Base-by-base conservation (phyloP, 2,113 vertebrate species). In the Xiphophorus maculatus region DNA sequence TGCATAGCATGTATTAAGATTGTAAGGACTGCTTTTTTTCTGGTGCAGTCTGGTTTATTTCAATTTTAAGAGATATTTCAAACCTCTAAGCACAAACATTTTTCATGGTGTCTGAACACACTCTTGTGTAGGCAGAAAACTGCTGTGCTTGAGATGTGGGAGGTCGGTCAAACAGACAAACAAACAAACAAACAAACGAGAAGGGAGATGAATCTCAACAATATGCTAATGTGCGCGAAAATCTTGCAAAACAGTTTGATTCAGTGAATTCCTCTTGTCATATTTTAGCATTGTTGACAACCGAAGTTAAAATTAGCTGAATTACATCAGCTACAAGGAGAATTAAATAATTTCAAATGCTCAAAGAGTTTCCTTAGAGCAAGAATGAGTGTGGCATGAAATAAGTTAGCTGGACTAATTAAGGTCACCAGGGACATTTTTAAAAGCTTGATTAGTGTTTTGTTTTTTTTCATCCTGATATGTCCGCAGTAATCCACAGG, bases 221-320 rank as follows among this genome's bases (percentile, higher is more conserved):
- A 37, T 48, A 64, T 69, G 48, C 64, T 37, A 7, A 73, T 70
- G 27, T 66, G 74, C 44, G 22, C 13, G 27, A 73, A 27, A 42
- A 7, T 22, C 22, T 51, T 28, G 29, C 30, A 60, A 67, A n/a
- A 48, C 25, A 35, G 28, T 62, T 69, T 76, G 68, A 79, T 64
- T n/a, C 51, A 77, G 60, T 40, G 64, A 37, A 33, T 37, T 71
- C 35, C 63, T 63, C 30, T 33, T 74, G 28, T 76, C n/a, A 14
- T 68, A 19, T 22, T 83, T 81, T 63, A 68, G 30, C 54, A 8
- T 29, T 37, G 37, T 69, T 62, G 74, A 76, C 65, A 81, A 75
- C 35, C 71, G 30, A 48, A 77, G 71, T 25, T 69, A 37, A 66
- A 74, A 77, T 29, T 27, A 58, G 70, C 12, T 60, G 67, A 32